These are phyloP conservation scores for Lasioglossum lativentre DNA, from an alignment of 2,888 invertebrate genomes.

Conservation along the genomic window DNA sequence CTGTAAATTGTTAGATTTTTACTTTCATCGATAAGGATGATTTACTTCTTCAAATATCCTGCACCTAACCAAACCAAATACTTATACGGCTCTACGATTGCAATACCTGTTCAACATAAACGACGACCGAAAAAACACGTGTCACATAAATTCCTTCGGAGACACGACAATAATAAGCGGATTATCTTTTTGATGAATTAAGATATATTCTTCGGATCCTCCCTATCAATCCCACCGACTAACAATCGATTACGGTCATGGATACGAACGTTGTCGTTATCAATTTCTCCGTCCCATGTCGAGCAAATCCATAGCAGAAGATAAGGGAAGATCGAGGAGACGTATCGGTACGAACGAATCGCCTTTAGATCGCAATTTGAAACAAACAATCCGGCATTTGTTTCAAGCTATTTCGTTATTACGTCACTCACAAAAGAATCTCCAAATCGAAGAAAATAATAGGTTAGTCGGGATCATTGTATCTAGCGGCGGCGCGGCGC, in stretches of 20 bases:
- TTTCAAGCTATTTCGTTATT: conserved; percentile 26
- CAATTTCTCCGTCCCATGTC: conserved; percentile 30
- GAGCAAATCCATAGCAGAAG: conserved; percentile 19
- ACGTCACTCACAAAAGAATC: not conserved
- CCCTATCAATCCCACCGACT: not conserved
- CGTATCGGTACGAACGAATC: conserved; percentile 21
- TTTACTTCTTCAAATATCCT: too few species aligned
- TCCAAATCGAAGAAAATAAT: not conserved
- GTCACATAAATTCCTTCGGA: not conserved
- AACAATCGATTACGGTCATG: not conserved
- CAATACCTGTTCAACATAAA: not conserved
- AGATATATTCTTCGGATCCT: not conserved
- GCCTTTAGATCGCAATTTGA: conserved; percentile 20
- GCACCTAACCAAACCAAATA: not conserved
- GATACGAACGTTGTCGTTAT: not conserved
- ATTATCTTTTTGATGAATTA: not conserved
- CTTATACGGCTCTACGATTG: not conserved
- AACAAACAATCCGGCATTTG: conserved; percentile 44
- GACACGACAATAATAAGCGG: not conserved
- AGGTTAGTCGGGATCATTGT: not conserved
- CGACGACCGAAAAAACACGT: not conserved
- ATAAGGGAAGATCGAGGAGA: conserved; percentile 41
- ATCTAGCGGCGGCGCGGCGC: too few species aligned
- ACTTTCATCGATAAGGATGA: too few species aligned
- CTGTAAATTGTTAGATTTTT: too few species aligned